These are phyloP conservation scores for Cariama cristata DNA, from an alignment of 2,113 vertebrate genomes.

Conservation along the genomic window DNA sequence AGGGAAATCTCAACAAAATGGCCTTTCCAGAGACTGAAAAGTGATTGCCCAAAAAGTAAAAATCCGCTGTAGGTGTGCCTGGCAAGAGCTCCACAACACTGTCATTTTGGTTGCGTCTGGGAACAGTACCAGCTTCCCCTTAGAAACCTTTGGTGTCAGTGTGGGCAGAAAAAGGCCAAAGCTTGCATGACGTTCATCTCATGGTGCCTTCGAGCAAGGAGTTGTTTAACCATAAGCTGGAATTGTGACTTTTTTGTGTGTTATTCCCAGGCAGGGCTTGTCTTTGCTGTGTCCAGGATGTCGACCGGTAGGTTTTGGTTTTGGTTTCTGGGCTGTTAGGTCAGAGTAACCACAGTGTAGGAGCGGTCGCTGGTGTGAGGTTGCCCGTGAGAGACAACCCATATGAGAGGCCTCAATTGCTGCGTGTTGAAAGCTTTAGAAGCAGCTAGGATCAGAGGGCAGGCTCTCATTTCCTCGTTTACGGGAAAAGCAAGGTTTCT, in stretches of 20 bases:
- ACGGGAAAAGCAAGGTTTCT: neutral
- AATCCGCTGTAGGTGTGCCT: neutral
- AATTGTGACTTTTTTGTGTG: neutral
- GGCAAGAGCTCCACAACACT: neutral
- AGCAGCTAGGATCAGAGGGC: neutral
- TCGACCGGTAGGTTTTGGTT: neutral
- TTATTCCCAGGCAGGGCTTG: neutral
- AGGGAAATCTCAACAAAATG: neutral
- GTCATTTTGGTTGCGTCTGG: neutral
- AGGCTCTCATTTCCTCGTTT: neutral
- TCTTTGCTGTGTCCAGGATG: neutral
- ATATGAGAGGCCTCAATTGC: fast-evolving
- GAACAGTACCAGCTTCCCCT: neutral
- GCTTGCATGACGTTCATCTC: neutral
- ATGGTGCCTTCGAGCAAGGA: neutral
- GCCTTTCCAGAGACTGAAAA: neutral
- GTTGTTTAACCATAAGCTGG: neutral
- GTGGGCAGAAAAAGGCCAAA: neutral
- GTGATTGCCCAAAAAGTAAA: neutral
- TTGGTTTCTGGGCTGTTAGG: neutral
- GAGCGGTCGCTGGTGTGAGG: fast-evolving
- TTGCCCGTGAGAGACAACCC: neutral
- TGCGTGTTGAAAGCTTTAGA: neutral
- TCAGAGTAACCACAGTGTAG: fast-evolving
- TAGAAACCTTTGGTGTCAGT: neutral